Base-by-base conservation (phyloP, 2,888 invertebrate genomes). In the Andrena trimmerana region DNA sequence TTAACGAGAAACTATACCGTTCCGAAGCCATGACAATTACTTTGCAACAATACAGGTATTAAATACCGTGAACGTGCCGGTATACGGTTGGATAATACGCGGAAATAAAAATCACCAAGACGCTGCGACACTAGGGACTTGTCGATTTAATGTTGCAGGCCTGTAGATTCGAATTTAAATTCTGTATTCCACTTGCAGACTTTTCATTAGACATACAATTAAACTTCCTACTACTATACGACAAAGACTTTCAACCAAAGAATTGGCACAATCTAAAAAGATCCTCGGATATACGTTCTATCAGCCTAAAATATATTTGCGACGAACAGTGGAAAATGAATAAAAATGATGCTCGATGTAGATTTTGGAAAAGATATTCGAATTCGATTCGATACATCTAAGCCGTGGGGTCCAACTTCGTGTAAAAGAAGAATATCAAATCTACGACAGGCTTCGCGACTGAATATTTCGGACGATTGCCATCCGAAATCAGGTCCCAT, bases 1-100 rank as follows among this genome's bases (percentile, higher is more conserved):
- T 99, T 88, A 99, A 95, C 72, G 99, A 99, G 95, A 99, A 99
- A 95, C 99, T 99, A 93, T 99, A 99, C 92, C 99, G 96, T 94
- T 99, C 99, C 69, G 98, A 97, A 95, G 98, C 97, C 98, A 98
- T 98, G 95, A 92, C 91, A 91, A 96, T 97, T 96, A 95, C 95
- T 95, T 95, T 94, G 95, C 95, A 92, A 90, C 90, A 89, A 88
- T 88, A 83, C 77, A 81, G 62, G 69, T 68, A 65, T 72, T 81
- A 83, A 86, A 83, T 85, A 79, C 33, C 33, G 57, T 73, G 76
- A 84, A 83, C 6, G 16, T 66, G 52, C 42, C 31, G 13, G 20
- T 3, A 8, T 1, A 65, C 71, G 33, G 65, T 16, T 31, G 3
- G 57, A 24, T 57, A 82, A 57, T 33, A 1, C 50, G 13, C 2